Percentiles rank a stretch among this genome's conserved stretches.
phyloP scores from a whole-genome alignment of 2,888 invertebrate species.

The Siphonodentalium dalli region DNA sequence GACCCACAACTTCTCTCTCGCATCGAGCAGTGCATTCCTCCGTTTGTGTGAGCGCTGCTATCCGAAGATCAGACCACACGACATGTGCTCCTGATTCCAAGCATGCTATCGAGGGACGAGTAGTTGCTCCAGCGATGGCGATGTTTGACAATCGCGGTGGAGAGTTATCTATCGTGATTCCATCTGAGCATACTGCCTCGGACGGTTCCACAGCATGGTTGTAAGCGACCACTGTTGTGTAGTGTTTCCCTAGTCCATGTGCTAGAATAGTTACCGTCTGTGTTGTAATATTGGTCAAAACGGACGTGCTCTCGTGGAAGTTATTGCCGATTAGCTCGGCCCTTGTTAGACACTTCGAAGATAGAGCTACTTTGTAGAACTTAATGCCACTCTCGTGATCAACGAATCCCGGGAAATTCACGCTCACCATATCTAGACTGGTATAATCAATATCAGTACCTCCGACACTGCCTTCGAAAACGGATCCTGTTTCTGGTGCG shows the following conservation, averaged over 20 bases:
- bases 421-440: not conserved
- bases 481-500: conserved; percentile 23
- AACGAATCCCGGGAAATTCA: conserved; percentile 24
- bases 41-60: no score
- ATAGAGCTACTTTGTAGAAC: conserved; percentile 13
- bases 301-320: no score
- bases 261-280: no score
- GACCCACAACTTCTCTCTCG: no score
- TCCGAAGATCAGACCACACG: no score
- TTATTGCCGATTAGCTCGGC: not conserved
- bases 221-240: conserved; percentile 34
- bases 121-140: no score
- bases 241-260: conserved; percentile 27
- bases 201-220: conserved; percentile 44
- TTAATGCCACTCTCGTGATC: conserved; percentile 29
- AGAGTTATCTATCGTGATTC: conserved; percentile 34
- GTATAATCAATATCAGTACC: conserved; percentile 27
- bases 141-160: conserved; percentile 28
- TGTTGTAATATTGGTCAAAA: no score
- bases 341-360: conserved; percentile 5
- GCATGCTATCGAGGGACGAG: no score
- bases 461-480: conserved; percentile 18
- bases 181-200: conserved; percentile 39
- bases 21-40: no score
- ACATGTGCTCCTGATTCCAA: no score